Evolutionary conservation across 2,888 invertebrate genomes (phyloP), one percentile per base, ranked within the genome.

Genomic region (Ernsta delagoae): DNA sequence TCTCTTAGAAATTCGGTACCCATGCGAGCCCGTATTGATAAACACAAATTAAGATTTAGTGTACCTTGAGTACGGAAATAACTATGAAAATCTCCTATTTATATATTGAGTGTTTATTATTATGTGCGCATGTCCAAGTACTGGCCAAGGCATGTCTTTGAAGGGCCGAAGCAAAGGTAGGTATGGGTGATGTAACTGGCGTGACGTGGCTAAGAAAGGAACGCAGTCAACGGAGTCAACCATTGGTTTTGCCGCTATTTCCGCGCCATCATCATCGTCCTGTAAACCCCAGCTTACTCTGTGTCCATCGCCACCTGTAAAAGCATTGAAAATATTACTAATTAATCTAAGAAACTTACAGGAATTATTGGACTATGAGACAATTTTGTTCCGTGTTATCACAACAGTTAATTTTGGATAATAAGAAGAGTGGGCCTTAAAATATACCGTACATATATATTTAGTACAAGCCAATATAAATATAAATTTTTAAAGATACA

Each of bases 251-350:
- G 8, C 53, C 16, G 3, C 53, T 53, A 8, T 3, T 53, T 16
- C 6, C 8, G 53, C 16, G 9, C 24, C 16, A 24, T 8, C 24
- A 9, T 53, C n/a, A 53, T 8, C 4, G 24, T 53, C 53, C 24
- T 53, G 24, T 1, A 53, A 8, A 7, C 53, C 53, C 53, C 53
- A 53, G 53, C 53, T 53, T 53, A 53, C 53, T 53, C 53, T 53
- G 53, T 53, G 53, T 53, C 53, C 53, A 53, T 53, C 53, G 53
- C 53, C 24, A 53, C 53, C 53, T 53, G 16, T 24, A 24, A 53
- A 50, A 43, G 43, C 43, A 4, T 43, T 43, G 11, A 43, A 43
- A 43, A 11, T 43, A 9, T 43, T 41, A n/a, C n/a, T n/a, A n/a
- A n/a, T n/a, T n/a, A n/a, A n/a, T n/a, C n/a, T n/a, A n/a, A n/a